Base-by-base conservation (phyloP, 1,140 invertebrate genomes). In the Euura lappo region DNA sequence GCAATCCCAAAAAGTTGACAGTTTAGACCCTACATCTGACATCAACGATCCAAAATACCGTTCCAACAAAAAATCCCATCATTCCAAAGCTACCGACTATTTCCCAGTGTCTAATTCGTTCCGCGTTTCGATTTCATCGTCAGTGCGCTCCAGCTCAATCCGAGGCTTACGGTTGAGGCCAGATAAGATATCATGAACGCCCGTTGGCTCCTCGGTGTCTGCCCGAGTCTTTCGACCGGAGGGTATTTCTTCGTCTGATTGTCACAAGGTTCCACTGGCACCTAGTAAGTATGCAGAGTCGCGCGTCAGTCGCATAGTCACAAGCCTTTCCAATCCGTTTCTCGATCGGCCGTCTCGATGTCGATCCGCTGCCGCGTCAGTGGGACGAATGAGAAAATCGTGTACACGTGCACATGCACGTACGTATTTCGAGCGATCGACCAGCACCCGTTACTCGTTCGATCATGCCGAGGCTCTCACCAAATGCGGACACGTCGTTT, bases 251-350 rank as follows among this genome's bases (percentile, higher is more conserved):
- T 60, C 51, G 13, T 3, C 51, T 3, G 3, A 60, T 60, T 60
- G 13, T 6, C 2, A n/a, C 13, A 8, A 3, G 51, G 13, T 60
- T 60, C 51, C 51, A 5, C 28, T 28, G 28, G 28, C 28, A 28
- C 28, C 28, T 28, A 28, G 28, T 28, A 28, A 28, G 28, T 28
- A 28, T 28, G 28, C 28, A 28, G 28, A 28, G 28, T 28, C 28
- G 28, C 28, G 28, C 28, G 28, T 28, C 1, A 28, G 28, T 28
- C 28, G 3, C 51, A 11, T 60, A 60, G 8, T 51, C 6, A n/a
- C 8, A 8, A 60, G 51, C 51, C 51, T 60, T 60, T 60, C 51
- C 51, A 60, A 60, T 60, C 51, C 51, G 51, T 60, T 60, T 60
- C 8, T 28, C 10, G 13, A 60, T 60, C 51, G 51, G 2, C 51